phyloP scores from a whole-genome alignment of 92 coral and sea anemone species.

The Hydrozoanthus gracilis region DNA sequence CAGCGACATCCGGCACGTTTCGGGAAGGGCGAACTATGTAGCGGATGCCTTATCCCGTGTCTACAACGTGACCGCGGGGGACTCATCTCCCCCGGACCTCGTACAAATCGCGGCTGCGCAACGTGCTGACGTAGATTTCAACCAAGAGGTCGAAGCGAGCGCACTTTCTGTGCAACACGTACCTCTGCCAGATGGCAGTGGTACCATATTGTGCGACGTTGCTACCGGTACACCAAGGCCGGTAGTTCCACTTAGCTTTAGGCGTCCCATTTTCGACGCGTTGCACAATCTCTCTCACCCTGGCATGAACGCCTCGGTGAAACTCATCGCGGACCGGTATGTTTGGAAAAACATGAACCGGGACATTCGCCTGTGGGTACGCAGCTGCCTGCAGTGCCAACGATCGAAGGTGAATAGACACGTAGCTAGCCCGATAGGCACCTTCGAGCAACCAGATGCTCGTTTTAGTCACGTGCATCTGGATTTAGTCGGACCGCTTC shows the following conservation, averaged over 20 bases:
- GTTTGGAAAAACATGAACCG: slow-evolving; percentile 22
- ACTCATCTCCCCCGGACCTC: too few species aligned
- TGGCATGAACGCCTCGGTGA: slow-evolving; percentile 7
- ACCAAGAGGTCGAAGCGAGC: slow-evolving; percentile 20
- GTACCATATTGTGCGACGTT: slow-evolving; percentile 24
- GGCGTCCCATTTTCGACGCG: slow-evolving; percentile 29
- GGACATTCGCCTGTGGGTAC: slow-evolving; percentile 30
- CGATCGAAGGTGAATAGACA: slow-evolving; percentile 2
- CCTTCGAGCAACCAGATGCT: slow-evolving; percentile 1
- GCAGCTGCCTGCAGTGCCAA: background rate
- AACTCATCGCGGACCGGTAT: background rate
- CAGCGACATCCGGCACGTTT: slow-evolving; percentile 12
- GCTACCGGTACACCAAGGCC: slow-evolving; percentile 47
- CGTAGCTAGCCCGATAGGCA: background rate
- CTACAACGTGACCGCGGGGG: background rate
- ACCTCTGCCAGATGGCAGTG: slow-evolving; percentile 3
- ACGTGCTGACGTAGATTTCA: background rate
- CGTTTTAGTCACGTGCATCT: slow-evolving; percentile 17
- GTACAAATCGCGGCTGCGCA: slow-evolving; percentile 41
- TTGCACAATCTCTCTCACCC: slow-evolving; percentile 52
- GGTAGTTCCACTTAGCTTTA: background rate
- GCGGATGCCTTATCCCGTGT: slow-evolving; percentile 24
- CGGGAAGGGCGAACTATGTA: background rate
- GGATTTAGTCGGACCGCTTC: slow-evolving; percentile 18
- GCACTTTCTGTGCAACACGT: background rate